Evolutionary conservation across 2,888 invertebrate genomes (phyloP).

Genomic region (Acleris sparsana): DNA sequence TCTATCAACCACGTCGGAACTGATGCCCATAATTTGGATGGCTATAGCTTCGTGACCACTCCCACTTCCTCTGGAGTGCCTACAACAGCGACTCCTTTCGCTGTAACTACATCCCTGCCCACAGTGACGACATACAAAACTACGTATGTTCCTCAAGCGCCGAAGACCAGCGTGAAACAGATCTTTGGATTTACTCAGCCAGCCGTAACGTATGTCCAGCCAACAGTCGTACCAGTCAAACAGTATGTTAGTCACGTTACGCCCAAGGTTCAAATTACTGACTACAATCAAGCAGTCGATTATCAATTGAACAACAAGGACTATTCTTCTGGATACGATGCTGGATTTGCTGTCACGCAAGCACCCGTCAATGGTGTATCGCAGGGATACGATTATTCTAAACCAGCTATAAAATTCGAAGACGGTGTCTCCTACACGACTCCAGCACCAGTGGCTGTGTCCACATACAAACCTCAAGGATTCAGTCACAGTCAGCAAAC

Average conservation of each 20-base stretch:
- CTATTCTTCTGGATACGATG: slow-evolving; percentile 39
- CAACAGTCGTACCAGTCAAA: slow-evolving; percentile 59
- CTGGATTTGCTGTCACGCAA: slow-evolving; percentile 18
- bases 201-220: slow-evolving; percentile 71
- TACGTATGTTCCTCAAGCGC: slow-evolving; percentile 65
- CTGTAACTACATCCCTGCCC: slow-evolving; percentile 67
- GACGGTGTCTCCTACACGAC: slow-evolving; percentile 68
- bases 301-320: slow-evolving; percentile 55
- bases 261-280: slow-evolving; percentile 57
- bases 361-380: slow-evolving; percentile 42
- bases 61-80: slow-evolving; percentile 74
- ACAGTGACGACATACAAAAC: slow-evolving; percentile 63
- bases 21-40: slow-evolving; percentile 63
- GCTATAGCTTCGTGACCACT: slow-evolving; percentile 67
- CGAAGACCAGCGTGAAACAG: slow-evolving; percentile 71
- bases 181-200: slow-evolving; percentile 74
- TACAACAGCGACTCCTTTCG: slow-evolving; percentile 71
- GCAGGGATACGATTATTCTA: slow-evolving; percentile 64
- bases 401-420: slow-evolving; percentile 69
- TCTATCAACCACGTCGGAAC: slow-evolving; percentile 71
- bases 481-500: slow-evolving; percentile 67
- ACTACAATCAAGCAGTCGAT: slow-evolving; percentile 60
- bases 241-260: slow-evolving; percentile 50
- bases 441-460: slow-evolving; percentile 60
- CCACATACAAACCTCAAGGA: slow-evolving; percentile 66